A percentile compares a stretch with the other conserved stretches of the same genome.
phyloP scores from a whole-genome alignment of 2,888 invertebrate genomes.

The Standfussiana lucernea region DNA sequence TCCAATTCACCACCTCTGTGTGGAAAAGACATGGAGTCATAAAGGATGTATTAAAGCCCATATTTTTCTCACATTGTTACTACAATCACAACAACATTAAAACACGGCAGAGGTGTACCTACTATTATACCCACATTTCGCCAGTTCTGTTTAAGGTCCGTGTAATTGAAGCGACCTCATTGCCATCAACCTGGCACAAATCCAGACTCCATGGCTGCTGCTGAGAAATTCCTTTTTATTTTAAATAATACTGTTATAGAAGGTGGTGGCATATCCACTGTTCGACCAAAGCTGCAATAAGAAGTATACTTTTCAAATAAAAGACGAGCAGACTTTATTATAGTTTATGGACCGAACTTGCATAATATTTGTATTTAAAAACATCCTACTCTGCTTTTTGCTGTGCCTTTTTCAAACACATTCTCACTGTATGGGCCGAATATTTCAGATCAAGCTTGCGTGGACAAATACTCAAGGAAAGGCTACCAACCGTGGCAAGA shows the following conservation, averaged over 20 bases:
- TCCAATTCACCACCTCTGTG: neutral
- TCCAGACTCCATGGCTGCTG: neutral
- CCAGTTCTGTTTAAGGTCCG: neutral
- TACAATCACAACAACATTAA: neutral
- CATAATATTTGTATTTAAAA: neutral
- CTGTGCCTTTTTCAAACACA: neutral
- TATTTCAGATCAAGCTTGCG: slow-evolving; percentile 86
- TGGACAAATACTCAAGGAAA: slow-evolving; percentile 89
- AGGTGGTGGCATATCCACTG: neutral
- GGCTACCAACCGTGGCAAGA: slow-evolving; percentile 90
- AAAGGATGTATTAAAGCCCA: neutral
- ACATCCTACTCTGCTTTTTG: neutral
- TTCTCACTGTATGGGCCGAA: neutral
- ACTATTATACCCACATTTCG: neutral
- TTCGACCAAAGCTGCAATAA: neutral
- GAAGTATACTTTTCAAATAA: neutral
- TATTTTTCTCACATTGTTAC: neutral
- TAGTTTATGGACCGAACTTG: neutral
- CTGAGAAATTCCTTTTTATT: neutral
- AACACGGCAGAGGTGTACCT: neutral
- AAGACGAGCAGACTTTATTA: neutral
- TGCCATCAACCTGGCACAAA: neutral
- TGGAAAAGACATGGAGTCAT: neutral
- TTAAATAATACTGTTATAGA: neutral
- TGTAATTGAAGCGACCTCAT: neutral